Evolutionary conservation across 2,888 invertebrate genomes (phyloP), one percentile per base, ranked within the genome.

Genomic region (Nephrotoma flavescens): DNA sequence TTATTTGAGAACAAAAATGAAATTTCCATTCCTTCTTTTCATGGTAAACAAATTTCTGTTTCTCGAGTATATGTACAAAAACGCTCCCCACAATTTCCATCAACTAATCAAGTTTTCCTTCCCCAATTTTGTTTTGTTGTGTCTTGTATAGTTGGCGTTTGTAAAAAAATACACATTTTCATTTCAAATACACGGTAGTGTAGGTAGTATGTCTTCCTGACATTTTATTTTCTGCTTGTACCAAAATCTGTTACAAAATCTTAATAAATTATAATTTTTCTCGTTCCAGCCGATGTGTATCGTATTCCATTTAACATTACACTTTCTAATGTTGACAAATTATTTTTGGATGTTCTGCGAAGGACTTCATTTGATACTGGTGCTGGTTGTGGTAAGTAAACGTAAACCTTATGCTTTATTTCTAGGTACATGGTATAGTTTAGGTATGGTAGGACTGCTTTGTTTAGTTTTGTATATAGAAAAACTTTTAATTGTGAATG

Each of bases 271-370:
- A 47, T 31, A n/a, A 84, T 86, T 87, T 31, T 41, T 86, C 44
- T 86, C 86, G 87, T 90, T 90, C 9, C 90, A 96, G 96, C 89
- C 91, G 31, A 95, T 95, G 94, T 96, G 96, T 90, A 95, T 95
- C 90, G 89, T 92, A 0, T 91, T 96, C 0, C 96, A 96, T 90
- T 90, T 95, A 42, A 87, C 94, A 1, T 93, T 94, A 0, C 94
- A 95, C 89, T 96, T 96, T 90, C 94, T 95, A 88, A 95, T 96
- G 93, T 92, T 96, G 85, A 94, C 95, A 85, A 96, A 95, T 90
- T 96, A 96, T 91, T 93, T 95, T 90, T 97, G 96, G 96, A 96
- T 96, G 96, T 96, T 96, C 90, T 95, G 95, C 89, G 96, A 96
- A 90, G 95, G 95, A 0, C 91, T 96, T 0, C 95, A 96, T 89